These are phyloP conservation scores for Apteryx mantelli DNA, from an alignment of 2,113 vertebrate genomes.

Conservation along the genomic window DNA sequence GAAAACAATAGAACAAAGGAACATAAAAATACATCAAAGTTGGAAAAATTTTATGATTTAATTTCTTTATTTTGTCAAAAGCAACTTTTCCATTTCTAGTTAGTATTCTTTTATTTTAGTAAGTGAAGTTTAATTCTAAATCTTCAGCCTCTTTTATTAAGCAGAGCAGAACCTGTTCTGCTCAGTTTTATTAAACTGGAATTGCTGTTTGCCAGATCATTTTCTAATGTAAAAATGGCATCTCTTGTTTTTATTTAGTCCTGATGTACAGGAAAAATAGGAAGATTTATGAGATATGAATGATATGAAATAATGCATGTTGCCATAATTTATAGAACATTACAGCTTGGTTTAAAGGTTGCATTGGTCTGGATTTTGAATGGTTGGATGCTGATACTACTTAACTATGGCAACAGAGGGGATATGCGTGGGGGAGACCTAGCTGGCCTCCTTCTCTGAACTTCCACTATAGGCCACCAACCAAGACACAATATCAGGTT, in stretches of 20 bases:
- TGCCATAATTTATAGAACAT: neutral
- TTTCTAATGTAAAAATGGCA: neutral
- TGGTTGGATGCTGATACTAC: neutral
- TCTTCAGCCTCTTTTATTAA: neutral
- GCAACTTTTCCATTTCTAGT: neutral
- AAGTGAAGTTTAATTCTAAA: neutral
- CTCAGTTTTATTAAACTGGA: neutral
- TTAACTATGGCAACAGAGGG: neutral
- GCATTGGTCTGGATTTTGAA: neutral
- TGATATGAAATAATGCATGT: neutral
- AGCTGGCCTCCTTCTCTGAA: neutral
- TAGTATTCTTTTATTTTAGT: neutral
- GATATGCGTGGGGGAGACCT: neutral
- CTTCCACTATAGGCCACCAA: neutral
- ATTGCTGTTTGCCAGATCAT: neutral
- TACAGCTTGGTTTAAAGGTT: neutral
- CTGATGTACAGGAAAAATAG: neutral
- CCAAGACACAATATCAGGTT: accelerated
- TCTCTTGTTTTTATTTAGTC: neutral
- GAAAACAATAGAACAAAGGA: neutral
- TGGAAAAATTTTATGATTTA: neutral
- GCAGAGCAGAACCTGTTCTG: neutral
- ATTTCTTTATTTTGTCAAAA: neutral
- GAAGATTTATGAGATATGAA: neutral
- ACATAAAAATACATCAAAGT: neutral